Conservation (phyloP, 2,113 vertebrate genomes). For the Atractosteus spatula region DNA sequence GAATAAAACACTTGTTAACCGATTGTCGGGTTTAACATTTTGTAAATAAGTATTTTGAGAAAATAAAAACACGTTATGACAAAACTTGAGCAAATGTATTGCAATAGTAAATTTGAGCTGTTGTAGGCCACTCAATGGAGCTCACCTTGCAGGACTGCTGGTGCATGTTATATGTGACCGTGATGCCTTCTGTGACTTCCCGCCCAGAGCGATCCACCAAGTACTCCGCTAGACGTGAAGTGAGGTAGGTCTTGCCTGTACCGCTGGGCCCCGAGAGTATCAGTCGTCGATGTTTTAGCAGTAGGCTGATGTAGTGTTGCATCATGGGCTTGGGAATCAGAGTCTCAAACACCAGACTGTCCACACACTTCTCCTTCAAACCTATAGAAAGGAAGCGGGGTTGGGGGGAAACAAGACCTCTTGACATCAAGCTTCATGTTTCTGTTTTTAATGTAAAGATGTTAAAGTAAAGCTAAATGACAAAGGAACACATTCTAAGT, state of each 20-base stretch:
- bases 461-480: too few species aligned
- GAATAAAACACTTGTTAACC: too few species aligned
- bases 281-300: slow-evolving; percentile 89
- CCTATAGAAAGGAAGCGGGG: slow-evolving; percentile 54
- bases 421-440: too few species aligned
- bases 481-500: too few species aligned
- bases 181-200: slow-evolving; percentile 68
- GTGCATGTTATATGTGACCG: slow-evolving; percentile 93
- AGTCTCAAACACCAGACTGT: slow-evolving; percentile 91
- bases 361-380: slow-evolving; percentile 85
- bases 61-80: too few species aligned
- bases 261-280: slow-evolving; percentile 90
- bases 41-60: too few species aligned
- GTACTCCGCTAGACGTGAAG: slow-evolving; percentile 86
- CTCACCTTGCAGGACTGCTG: slow-evolving; percentile 88
- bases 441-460: too few species aligned
- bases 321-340: slow-evolving; percentile 95
- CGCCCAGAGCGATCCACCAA: slow-evolving; percentile 82
- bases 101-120: too few species aligned
- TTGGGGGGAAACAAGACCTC: neutral
- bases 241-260: slow-evolving; percentile 90
- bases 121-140: too few species aligned
- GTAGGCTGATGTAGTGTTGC: slow-evolving; percentile 91
- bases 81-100: too few species aligned
- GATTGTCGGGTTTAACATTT: too few species aligned